A percentile compares a stretch with the other conserved stretches of the same genome.
These are phyloP conservation scores for Pachyuromys duprasi DNA, from an alignment of 2,797 vertebrate species.

Conservation along the genomic window DNA sequence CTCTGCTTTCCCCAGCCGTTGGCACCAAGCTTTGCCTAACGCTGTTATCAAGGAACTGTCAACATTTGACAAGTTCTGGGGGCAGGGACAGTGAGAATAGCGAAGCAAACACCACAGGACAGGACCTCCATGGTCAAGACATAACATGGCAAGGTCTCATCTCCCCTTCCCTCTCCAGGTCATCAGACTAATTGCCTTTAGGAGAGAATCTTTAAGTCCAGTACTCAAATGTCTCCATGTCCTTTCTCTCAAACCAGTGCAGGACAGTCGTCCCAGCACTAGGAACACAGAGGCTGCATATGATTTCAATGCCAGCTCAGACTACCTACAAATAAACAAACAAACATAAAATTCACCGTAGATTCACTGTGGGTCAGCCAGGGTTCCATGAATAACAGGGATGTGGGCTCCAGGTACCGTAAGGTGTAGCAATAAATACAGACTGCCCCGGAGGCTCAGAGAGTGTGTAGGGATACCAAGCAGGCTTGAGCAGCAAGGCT, in stretches of 20 bases:
- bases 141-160: background rate
- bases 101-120: background rate
- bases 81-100: background rate
- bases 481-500: background rate
- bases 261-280: background rate
- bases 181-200: background rate
- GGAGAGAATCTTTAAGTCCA: background rate
- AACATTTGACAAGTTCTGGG: constrained; percentile 52
- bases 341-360: background rate
- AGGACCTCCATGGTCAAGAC: background rate
- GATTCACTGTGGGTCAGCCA: background rate
- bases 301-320: background rate
- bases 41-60: constrained; percentile 59
- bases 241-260: background rate
- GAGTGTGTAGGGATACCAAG: background rate
- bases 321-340: background rate
- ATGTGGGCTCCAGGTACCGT: background rate
- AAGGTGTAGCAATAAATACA: background rate
- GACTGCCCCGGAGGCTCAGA: background rate
- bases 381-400: background rate
- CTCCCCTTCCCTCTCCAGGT: background rate
- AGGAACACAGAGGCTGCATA: background rate
- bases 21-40: background rate
- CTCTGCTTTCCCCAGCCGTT: constrained; percentile 52
- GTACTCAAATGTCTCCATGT: background rate